Conservation (phyloP, 2,888 invertebrate genomes). For the Cheilosia pagana region DNA sequence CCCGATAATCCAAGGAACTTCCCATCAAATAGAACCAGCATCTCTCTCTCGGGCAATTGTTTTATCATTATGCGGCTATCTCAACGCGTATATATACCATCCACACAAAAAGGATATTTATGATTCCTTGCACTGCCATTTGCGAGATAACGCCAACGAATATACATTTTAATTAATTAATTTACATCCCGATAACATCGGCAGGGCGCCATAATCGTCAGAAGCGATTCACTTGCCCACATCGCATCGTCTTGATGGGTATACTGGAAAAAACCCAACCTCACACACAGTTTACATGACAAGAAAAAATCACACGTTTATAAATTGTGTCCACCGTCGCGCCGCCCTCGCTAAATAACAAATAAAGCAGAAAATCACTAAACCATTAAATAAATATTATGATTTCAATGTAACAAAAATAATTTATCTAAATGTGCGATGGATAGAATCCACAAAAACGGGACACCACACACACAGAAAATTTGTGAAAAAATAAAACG, state of each 20-base stretch:
- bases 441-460: not conserved
- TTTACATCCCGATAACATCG: conserved; percentile 50
- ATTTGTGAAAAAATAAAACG: conserved; percentile 32
- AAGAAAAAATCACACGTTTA: conserved; percentile 35
- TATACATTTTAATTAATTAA: conserved; percentile 53
- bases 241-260: too few relatives aligned
- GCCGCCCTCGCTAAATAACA: conserved; percentile 24
- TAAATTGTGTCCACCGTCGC: conserved; percentile 4
- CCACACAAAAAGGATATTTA: conserved; percentile 51
- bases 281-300: conserved; percentile 22
- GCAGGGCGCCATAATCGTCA: conserved; percentile 30
- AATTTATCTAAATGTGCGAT: not conserved
- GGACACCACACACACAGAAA: conserved; percentile 5
- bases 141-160: conserved; percentile 22
- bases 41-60: not conserved
- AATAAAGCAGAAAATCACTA: conserved; percentile 27
- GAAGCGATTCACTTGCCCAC: not conserved
- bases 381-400: conserved; percentile 29
- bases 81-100: conserved; percentile 24
- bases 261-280: not conserved
- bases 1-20: conserved; percentile 9
- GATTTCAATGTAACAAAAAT: conserved; percentile 9
- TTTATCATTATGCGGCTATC: conserved; percentile 26
- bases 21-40: conserved; percentile 6
- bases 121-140: conserved; percentile 31